Evolutionary conservation across 2,888 invertebrate species (phyloP), one percentile per base, ranked within the genome.

Genomic region (Drosophila gaucha): DNA sequence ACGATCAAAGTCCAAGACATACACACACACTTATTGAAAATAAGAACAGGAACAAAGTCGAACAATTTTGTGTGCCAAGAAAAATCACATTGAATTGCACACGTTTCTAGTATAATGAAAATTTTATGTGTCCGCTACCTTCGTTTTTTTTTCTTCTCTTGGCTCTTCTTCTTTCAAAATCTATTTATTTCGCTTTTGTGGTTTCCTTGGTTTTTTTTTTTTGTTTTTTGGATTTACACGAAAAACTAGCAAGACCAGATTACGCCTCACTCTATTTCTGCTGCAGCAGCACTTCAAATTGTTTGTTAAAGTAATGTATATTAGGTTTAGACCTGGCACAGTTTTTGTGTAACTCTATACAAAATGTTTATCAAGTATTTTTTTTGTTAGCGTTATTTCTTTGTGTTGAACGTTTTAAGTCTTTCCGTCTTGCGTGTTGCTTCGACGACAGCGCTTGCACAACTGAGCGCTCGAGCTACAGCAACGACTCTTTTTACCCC

Each of bases 371-470:
- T 64, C 39, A 22, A 54, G 41, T 72, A 41, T 62, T 5, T 12
- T 9, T 26, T 54, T 22, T 54, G 31, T 31, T 52, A 31, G 38
- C 9, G 35, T 47, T 28, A 18, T 59, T 47, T 26, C 39, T 49
- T 36, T 31, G 26, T 49, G 6, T n/a, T 68, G 6, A 51, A 22
- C 36, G 41, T 59, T 52, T 26, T 28, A 38, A 41, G 64, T 12
- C 69, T 65, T 58, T 50, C 59, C 68, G 67, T 20, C 55, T 49
- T 31, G 47, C 55, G 28, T 78, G 86, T 84, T 87, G 67, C 78
- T 79, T 77, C 84, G 89, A 77, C 90, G 87, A 90, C 80, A 82
- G 89, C 85, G 80, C 80, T 82, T 78, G 70, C 77, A 78, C 83
- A 74, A 91, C 88, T 91, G 89, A 91, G 72, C 67, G 70, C 71